Conservation (phyloP, 2,888 invertebrate genomes). For the Nymphalis c-album region DNA sequence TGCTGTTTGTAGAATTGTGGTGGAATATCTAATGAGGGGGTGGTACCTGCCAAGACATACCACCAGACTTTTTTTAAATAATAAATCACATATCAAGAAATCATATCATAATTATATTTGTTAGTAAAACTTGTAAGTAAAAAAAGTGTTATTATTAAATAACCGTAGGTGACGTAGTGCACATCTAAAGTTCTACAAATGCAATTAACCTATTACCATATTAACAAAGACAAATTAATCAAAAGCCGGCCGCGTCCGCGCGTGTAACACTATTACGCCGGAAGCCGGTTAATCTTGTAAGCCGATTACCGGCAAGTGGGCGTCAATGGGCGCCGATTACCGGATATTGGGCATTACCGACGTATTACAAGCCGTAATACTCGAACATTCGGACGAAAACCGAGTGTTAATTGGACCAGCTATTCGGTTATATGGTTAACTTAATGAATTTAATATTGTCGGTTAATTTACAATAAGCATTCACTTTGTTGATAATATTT, state of each 20-base stretch:
- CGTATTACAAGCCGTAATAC: constrained; percentile 12
- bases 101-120: no score
- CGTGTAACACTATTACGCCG: constrained; percentile 20
- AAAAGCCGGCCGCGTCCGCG: constrained; percentile 8
- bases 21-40: no score
- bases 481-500: not conserved
- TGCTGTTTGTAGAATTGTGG: no score
- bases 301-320: constrained; percentile 30
- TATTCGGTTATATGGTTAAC: constrained; percentile 5
- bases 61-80: no score
- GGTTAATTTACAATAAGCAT: not conserved
- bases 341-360: constrained; percentile 19
- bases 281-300: constrained; percentile 29
- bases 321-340: constrained; percentile 32
- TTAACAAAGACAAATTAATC: constrained; percentile 21
- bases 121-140: no score
- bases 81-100: no score
- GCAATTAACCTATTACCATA: constrained; percentile 11
- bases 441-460: constrained; percentile 8
- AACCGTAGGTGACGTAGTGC: no score
- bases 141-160: no score
- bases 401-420: not conserved
- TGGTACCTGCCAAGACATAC: no score
- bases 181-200: no score
- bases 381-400: constrained; percentile 6